phyloP scores from a whole-genome alignment of 2,797 vertebrate species.

The Hozukius guyotensis region DNA sequence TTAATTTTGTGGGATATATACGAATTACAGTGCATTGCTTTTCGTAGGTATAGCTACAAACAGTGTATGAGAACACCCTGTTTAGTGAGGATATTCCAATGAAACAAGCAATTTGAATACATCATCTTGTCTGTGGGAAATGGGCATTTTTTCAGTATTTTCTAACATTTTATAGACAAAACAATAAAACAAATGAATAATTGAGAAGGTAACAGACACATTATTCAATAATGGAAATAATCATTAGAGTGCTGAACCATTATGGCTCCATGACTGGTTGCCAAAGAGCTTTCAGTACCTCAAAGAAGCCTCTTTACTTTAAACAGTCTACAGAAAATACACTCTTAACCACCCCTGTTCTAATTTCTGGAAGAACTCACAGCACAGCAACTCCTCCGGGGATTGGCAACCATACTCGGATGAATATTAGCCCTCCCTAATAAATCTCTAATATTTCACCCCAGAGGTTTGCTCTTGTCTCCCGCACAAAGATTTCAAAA shows the following conservation, averaged over 20 bases:
- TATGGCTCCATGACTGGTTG: neutral
- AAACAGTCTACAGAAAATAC: neutral
- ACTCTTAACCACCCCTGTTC: neutral
- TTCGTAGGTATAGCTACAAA: neutral
- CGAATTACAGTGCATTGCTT: rapidly evolving
- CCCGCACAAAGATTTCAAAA: slow-evolving; percentile 3
- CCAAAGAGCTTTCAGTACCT: slow-evolving; percentile 9
- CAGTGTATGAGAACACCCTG: too few species aligned
- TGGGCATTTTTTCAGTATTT: neutral
- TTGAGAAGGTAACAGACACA: neutral
- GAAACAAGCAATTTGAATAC: neutral
- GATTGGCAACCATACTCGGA: slow-evolving; percentile 8
- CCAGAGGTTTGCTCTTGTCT: slow-evolving; percentile 20
- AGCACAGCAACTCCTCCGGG: slow-evolving; percentile 18
- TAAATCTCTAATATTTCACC: slow-evolving; percentile 36
- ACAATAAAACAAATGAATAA: neutral
- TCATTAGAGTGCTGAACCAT: neutral
- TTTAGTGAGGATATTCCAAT: neutral
- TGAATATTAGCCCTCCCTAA: slow-evolving; percentile 25
- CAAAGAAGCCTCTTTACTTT: neutral
- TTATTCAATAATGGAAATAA: neutral
- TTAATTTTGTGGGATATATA: too few species aligned
- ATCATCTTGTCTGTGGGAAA: neutral
- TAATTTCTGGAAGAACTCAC: slow-evolving; percentile 17
- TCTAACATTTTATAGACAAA: neutral